Evolutionary conservation across 2,888 invertebrate genomes (phyloP).

Genomic region (Limnephilus lunatus): DNA sequence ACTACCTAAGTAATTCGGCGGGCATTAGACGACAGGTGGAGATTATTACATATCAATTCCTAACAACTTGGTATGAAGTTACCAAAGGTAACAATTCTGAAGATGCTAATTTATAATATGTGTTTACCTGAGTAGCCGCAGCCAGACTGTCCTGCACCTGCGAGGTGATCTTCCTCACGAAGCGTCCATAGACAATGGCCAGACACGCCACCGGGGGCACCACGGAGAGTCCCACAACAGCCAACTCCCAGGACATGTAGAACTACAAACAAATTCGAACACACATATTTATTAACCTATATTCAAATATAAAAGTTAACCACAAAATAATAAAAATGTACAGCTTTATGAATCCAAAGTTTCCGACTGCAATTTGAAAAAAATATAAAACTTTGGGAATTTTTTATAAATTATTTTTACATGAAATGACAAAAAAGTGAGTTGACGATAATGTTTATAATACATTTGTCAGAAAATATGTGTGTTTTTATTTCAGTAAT

Average conservation of each 20-base stretch:
- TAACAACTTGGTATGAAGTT: background rate
- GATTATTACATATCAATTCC: background rate
- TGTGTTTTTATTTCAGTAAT: no score
- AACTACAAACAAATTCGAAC: conserved; percentile 78
- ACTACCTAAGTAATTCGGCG: background rate
- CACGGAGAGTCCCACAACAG: conserved; percentile 89
- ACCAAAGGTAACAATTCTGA: background rate
- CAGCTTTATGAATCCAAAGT: no score
- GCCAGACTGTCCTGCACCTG: conserved; percentile 86
- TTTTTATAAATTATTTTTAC: no score
- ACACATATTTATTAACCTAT: background rate
- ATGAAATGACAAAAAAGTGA: no score
- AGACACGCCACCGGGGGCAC: conserved; percentile 93
- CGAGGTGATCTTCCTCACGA: conserved; percentile 89
- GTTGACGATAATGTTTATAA: no score
- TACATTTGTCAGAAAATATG: no score
- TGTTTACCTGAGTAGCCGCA: conserved; percentile 71
- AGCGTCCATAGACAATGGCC: conserved; percentile 90
- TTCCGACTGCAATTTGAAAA: no score
- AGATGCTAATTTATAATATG: no score
- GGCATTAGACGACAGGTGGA: background rate
- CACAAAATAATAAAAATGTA: no score
- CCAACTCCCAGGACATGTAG: conserved; percentile 93
- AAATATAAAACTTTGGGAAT: no score
- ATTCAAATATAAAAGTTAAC: no score